These are phyloP conservation scores for Andrena minutula DNA, from an alignment of 2,888 invertebrate species.

Conservation along the genomic window DNA sequence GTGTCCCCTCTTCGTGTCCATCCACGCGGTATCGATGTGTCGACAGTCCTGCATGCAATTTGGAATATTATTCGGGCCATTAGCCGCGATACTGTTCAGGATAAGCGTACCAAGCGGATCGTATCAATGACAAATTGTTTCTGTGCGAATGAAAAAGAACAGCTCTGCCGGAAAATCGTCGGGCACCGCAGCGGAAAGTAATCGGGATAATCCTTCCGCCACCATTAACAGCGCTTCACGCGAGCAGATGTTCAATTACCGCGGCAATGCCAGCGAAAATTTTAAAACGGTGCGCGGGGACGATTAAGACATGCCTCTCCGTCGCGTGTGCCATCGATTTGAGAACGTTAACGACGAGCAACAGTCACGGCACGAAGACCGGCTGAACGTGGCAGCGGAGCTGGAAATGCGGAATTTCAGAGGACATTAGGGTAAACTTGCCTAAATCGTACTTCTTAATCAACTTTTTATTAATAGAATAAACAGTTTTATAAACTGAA, in stretches of 20 bases:
- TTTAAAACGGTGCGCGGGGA: too few species aligned
- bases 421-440: too few species aligned
- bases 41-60: constrained; percentile 25
- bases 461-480: too few species aligned
- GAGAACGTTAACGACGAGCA: constrained; percentile 4
- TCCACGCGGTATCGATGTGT: not conserved
- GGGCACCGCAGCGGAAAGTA: not conserved
- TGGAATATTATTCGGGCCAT: constrained; percentile 49
- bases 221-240: not conserved
- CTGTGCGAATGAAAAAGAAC: constrained; percentile 16
- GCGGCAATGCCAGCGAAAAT: not conserved
- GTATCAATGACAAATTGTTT: constrained; percentile 48
- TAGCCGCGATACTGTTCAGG: constrained; percentile 18
- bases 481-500: too few species aligned
- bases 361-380: not conserved
- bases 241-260: not conserved
- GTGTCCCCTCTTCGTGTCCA: not conserved
- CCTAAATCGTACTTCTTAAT: too few species aligned
- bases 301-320: too few species aligned
- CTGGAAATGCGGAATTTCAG: not conserved
- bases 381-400: not conserved
- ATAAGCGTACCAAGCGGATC: constrained; percentile 15
- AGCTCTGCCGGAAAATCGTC: constrained; percentile 17
- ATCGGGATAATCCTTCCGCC: constrained; percentile 7
- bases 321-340: not conserved